phyloP scores from a whole-genome alignment of 2,113 vertebrate genomes.

The Anguilla japonica region DNA sequence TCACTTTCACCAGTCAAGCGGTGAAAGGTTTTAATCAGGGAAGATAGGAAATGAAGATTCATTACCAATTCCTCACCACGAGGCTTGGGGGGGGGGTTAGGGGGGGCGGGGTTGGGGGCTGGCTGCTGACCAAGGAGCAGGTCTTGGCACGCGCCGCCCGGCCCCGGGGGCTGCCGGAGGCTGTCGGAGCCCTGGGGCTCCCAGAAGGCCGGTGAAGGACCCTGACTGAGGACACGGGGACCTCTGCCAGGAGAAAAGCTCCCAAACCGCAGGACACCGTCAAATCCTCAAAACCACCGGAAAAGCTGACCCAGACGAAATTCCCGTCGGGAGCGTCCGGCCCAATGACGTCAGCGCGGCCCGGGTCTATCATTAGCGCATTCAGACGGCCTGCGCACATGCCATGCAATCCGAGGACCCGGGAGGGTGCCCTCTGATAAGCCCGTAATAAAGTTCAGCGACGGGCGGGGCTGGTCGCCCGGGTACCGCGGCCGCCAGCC shows the following conservation, averaged over 20 bases:
- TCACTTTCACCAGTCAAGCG: constrained; percentile 33
- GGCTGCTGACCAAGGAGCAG: constrained; percentile 52
- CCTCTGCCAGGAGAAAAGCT: constrained; percentile 4
- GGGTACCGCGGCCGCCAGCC: constrained; percentile 1
- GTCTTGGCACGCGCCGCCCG: constrained; percentile 36
- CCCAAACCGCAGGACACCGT: constrained; percentile 34
- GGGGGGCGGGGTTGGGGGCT: constrained; percentile 18
- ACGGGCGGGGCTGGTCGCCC: background rate
- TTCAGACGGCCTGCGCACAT: background rate
- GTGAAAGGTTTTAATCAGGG: constrained; percentile 27
- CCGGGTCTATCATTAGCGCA: background rate
- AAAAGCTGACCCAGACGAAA: constrained; percentile 22
- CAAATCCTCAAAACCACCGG: background rate
- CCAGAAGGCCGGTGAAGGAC: constrained; percentile 38
- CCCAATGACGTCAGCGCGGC: background rate
- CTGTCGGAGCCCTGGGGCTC: constrained; percentile 46
- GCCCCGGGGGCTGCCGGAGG: constrained; percentile 49
- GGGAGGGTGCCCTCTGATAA: background rate
- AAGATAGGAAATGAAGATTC: constrained; percentile 31
- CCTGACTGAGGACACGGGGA: constrained; percentile 26
- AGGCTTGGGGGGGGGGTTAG: background rate
- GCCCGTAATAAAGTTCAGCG: background rate
- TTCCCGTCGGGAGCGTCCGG: background rate
- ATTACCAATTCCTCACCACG: constrained; percentile 33
- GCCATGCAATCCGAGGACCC: background rate